Percentiles rank a stretch among this genome's conserved stretches.
These are phyloP conservation scores for Eptatretus atami DNA, from an alignment of 2,797 vertebrate species.

Conservation along the genomic window DNA sequence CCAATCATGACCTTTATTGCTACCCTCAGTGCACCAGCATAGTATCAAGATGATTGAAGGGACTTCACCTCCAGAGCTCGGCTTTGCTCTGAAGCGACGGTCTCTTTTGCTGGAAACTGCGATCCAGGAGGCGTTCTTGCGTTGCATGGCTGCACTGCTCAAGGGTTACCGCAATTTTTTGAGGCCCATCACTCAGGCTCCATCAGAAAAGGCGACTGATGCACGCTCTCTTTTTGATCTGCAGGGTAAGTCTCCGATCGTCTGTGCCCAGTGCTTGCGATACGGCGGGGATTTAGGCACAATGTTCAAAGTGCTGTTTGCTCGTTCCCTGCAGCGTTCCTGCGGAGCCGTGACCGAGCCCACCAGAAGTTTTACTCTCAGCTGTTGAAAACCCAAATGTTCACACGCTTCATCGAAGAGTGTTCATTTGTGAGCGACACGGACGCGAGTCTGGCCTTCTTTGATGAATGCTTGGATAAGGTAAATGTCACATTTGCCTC, in stretches of 20 bases:
- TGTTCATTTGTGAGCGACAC: conserved; percentile 99
- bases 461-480: conserved; percentile 95
- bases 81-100: background rate
- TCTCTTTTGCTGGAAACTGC: conserved; percentile 56
- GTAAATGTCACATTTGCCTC: conserved; percentile 17
- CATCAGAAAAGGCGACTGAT: conserved; percentile 75
- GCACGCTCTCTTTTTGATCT: conserved; percentile 61
- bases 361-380: conserved; percentile 78
- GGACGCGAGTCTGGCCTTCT: conserved; percentile 83
- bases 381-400: conserved; percentile 84
- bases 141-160: conserved; percentile 82
- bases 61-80: background rate
- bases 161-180: conserved; percentile 77
- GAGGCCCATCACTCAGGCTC: conserved; percentile 69
- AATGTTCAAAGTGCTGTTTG: conserved; percentile 1
- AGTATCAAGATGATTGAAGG: background rate
- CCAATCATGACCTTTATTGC: background rate
- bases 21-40: background rate
- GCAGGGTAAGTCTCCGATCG: conserved; percentile 29
- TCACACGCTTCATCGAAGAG: conserved; percentile 94
- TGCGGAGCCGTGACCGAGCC: conserved; percentile 71
- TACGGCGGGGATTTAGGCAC: background rate
- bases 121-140: conserved; percentile 68
- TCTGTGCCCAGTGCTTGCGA: background rate
- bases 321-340: conserved; percentile 31